phyloP scores from a whole-genome alignment of 2,797 vertebrate genomes.

The Antrozous pallidus region DNA sequence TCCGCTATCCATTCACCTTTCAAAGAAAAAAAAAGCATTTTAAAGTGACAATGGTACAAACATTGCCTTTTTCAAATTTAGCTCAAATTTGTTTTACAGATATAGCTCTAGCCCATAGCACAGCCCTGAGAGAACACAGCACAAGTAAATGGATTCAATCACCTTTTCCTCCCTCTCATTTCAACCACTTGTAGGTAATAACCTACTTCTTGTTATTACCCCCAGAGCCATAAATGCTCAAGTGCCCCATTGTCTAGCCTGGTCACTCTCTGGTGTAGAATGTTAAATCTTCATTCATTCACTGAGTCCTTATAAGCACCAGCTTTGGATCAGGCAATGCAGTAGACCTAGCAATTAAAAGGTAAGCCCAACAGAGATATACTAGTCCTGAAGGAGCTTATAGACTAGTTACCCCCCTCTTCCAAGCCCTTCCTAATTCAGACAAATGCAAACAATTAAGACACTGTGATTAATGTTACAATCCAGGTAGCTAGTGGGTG shows the following conservation, averaged over 20 bases:
- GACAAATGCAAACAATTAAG: background rate
- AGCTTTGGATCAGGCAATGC: background rate
- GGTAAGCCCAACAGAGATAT: background rate
- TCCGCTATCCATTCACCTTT: background rate
- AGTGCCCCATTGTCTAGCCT: background rate
- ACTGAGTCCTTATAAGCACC: background rate
- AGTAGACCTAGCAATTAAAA: background rate
- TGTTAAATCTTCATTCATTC: background rate
- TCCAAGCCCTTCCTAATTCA: background rate
- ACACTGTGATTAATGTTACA: background rate
- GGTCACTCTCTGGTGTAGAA: background rate
- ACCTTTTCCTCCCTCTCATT: background rate
- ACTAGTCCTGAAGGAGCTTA: background rate
- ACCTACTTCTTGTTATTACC: background rate
- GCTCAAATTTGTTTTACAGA: background rate
- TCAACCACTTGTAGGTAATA: background rate
- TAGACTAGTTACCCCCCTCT: background rate
- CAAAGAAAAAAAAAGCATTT: constrained; percentile 11
- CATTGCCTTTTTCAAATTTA: background rate
- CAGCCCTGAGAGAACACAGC: background rate
- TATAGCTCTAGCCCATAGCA: background rate
- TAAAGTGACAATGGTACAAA: background rate
- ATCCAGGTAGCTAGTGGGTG: background rate
- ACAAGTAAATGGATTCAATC: background rate
- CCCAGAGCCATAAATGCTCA: background rate